Base-by-base conservation (phyloP, 2,113 vertebrate genomes). In the Parotia lawesii region DNA sequence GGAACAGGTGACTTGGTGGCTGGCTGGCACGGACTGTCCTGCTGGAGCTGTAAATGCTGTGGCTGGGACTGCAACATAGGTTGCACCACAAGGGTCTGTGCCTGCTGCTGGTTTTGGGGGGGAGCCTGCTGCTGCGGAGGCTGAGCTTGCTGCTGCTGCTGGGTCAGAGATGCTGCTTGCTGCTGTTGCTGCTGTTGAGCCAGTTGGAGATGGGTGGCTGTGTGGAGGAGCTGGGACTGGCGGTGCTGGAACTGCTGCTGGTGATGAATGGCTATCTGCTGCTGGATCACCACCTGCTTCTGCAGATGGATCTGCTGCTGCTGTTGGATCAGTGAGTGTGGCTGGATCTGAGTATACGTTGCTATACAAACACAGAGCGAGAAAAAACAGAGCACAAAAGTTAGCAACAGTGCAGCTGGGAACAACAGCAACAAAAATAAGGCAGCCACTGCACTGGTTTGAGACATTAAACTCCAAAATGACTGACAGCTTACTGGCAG, bases 81-180 rank as follows among this genome's bases (percentile, higher is more conserved):
- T 71, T 99, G 99, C 37, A 99, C 99, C 62, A 99, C 99, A 66
- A 99, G 97, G 42, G 99, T 99, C 96, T 99, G 99, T 27, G 99
- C 97, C 76, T 96, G 96, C 85, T 95, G 97, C 75, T 95, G 97
- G 54, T 98, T 98, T 66, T 95, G 97, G 21, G 97, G 91, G 27
- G 96, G 87, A 61, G 94, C 54, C 70, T 94, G 93, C 81, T 97
- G 96, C 90, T 95, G 97, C 11, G 97, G 93, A 91, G 98, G 37
- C 71, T 97, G 93, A 71, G 96, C 94, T 62, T 98, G 98, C 54
- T 98, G 98, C 74, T 98, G 98, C 23, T 97, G 97, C 80, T 98
- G 98, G 40, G 94, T 85, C 83, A 98, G 87, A 65, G 96, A 73
- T 5, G 96, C 94, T 57, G 94, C 79, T 80, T 96, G 96, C 73